Evolutionary conservation across 2,888 invertebrate genomes (phyloP).

Genomic region (Leucophenga maculata): DNA sequence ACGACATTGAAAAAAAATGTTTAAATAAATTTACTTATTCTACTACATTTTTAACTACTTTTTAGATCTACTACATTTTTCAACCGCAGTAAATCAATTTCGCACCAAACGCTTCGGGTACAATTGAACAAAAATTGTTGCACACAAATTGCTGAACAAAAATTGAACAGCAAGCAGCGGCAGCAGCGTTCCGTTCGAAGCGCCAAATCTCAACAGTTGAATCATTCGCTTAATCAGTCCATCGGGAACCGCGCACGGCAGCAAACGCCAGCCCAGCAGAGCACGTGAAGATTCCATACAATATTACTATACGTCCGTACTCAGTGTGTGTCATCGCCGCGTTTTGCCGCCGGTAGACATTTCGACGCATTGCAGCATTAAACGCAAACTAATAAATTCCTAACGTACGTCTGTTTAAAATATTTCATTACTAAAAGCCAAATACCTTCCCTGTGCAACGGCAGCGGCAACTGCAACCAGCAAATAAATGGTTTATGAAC

Average conservation of each 20-base stretch:
- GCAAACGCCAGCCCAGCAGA: constrained; percentile 25
- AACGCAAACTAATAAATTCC: too few relatives aligned
- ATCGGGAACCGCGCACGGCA: constrained; percentile 26
- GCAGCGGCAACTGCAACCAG: too few relatives aligned
- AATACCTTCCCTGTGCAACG: too few relatives aligned
- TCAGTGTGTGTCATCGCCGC: constrained; percentile 1
- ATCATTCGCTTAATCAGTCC: constrained; percentile 32
- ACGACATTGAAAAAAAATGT: too few relatives aligned
- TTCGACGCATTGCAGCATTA: background rate
- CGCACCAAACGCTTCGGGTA: too few relatives aligned
- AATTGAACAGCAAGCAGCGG: constrained; percentile 10
- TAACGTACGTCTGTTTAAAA: too few relatives aligned
- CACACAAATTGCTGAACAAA: too few relatives aligned
- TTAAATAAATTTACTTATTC: too few relatives aligned
- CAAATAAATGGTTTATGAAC: too few relatives aligned
- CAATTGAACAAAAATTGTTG: too few relatives aligned
- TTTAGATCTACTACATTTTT: background rate
- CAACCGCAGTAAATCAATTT: too few relatives aligned
- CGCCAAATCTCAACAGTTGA: constrained; percentile 8
- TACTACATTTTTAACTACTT: background rate
- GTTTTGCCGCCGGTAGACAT: constrained; percentile 23
- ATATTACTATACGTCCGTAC: constrained; percentile 49
- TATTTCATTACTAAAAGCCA: too few relatives aligned
- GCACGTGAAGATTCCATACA: constrained; percentile 61
- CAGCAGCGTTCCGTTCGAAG: constrained; percentile 35